Evolutionary conservation across 2,113 vertebrate genomes (phyloP), one percentile per base, ranked within the genome.

Genomic region (Genyomyrus donnyi): DNA sequence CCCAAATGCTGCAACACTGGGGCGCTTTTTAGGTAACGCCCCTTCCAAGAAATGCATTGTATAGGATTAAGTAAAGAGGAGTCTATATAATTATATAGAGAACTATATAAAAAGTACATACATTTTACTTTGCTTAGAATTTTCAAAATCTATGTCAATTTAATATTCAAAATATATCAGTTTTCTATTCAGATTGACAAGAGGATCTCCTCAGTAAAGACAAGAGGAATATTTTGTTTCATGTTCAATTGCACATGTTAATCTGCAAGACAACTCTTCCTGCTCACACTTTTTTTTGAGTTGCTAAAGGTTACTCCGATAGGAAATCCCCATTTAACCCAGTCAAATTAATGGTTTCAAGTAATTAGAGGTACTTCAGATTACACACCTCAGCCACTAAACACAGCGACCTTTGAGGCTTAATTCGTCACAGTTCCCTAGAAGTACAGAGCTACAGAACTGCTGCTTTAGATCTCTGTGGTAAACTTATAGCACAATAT

Each of bases 81-180:
- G 27, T 52, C 27, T 53, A 53, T 53, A 53, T 19, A 53, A 53
- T 19, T 21, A 53, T 19, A 56, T 56, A 21, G 53, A 56, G 53
- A 56, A 21, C 42, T 45, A 84, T 53, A 91, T 94, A 94, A 94
- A 93, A 93, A 92, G 93, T 93, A 89, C 94, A 94, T 90, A 94
- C 92, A 92, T 53, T 87, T 35, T 39, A 77, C 31, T 77, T 77
- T 19, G 35, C 31, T 80, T 42, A 13, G 5, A 17, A 42, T 39
- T 42, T 80, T 80, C 74, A 42, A 80, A 42, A 39, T 80, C 74
- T 42, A 80, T 39, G 35, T 42, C 74, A 17, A 35, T 77, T 31
- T 39, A 31, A 31, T 77, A 77, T 77, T 77, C 31, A 77, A 39
- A 39, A 17, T 39, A 39, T 35, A 35, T 35, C 70, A 15, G 10